Evolutionary conservation across 2,797 vertebrate species (phyloP), one percentile per base, ranked within the genome.

Genomic region (Lateolabrax maculatus): DNA sequence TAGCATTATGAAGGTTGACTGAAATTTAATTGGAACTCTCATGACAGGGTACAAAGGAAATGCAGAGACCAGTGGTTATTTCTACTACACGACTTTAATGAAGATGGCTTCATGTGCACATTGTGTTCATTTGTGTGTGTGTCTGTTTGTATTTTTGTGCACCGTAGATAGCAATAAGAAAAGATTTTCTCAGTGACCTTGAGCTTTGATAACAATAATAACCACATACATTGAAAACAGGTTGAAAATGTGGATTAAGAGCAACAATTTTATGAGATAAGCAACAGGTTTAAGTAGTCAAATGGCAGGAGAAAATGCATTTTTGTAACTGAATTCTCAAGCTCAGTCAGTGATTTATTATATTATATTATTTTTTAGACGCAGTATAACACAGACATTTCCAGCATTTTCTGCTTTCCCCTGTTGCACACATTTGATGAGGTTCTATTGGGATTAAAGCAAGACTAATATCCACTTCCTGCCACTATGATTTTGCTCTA

Each of bases 1-100:
- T 75, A 63, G 61, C 29, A 46, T 84, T 71, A 76, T 67, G 74
- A 74, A 86, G 77, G 84, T 86, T 83, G 87, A 86, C 80, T 81
- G 75, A 73, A 87, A 88, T 81, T 68, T 83, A 86, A 80, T 73
- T 89, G 77, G 73, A 85, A 61, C 70, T 57, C 74, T 86, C 44
- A 41, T 77, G 60, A 79, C 62, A 67, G 63, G 62, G 44, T 52
- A 37, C 16, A 36, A 16, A 61, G 23, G 64, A 48, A 83, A 74
- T 34, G 39, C 2, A 46, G 48, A 78, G 48, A 70, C 23, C 27
- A 48, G 25, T 23, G 49, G 68, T 37, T 43, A 64, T 84, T 65
- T 43, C 16, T 74, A 69, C 61, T 46, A 7, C 29, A 79, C 23
- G 10, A 53, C 29, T 51, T 19, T 27, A 60, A 77, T 73, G 66